Percentiles rank a stretch among this genome's conserved stretches.
Evolutionary conservation across 2,888 invertebrate species (phyloP).

Genomic region (Girardia tigrina): DNA sequence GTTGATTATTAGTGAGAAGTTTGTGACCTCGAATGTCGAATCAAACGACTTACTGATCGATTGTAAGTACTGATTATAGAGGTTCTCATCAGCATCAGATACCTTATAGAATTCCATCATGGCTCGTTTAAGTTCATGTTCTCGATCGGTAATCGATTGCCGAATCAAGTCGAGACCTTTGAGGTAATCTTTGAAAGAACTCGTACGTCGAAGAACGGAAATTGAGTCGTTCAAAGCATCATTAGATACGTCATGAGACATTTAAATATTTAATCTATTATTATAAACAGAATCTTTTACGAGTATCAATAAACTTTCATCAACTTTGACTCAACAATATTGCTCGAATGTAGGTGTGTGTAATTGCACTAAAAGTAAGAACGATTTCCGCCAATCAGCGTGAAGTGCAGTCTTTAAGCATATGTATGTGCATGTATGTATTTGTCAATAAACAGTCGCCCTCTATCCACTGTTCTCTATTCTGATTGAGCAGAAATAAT

Average conservation of each 20-base stretch:
- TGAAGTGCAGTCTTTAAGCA: background rate
- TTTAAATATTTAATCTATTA: background rate
- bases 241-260: background rate
- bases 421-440: background rate
- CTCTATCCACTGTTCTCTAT: background rate
- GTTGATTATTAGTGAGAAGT: conserved; percentile 41
- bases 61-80: conserved; percentile 41
- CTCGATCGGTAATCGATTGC: conserved; percentile 40
- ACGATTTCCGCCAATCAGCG: background rate
- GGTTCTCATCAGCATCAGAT: conserved; percentile 39
- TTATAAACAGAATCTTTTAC: background rate
- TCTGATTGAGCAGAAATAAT: too few species aligned
- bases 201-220: background rate
- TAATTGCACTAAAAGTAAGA: background rate
- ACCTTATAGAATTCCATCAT: conserved; percentile 41
- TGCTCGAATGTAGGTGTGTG: background rate
- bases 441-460: background rate
- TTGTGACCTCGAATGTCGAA: conserved; percentile 39
- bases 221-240: background rate
- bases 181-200: conserved; percentile 33
- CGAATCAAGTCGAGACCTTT: conserved; percentile 43
- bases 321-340: background rate
- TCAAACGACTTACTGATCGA: conserved; percentile 37
- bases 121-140: conserved; percentile 40
- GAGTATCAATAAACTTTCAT: too few species aligned